These are phyloP conservation scores for Phylloscopus trochilus DNA, from an alignment of 2,113 vertebrate genomes.

Conservation along the genomic window DNA sequence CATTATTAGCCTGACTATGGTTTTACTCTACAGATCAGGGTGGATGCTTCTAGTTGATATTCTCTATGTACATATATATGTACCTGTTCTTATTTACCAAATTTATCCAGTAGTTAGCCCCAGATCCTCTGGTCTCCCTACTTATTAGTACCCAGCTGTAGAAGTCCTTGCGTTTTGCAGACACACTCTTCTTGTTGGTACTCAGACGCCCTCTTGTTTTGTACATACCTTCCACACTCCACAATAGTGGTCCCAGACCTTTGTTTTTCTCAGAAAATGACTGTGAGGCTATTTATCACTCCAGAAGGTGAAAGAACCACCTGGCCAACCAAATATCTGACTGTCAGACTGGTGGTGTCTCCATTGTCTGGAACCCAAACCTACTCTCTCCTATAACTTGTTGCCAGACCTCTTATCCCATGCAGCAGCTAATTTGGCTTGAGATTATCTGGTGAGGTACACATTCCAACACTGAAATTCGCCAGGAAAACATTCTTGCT, in stretches of 20 bases:
- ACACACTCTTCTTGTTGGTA: not conserved
- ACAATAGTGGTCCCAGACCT: not conserved
- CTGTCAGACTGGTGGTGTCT: not conserved
- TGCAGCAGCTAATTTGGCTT: not conserved
- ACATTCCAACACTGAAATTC: not conserved
- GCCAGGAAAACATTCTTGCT: not conserved
- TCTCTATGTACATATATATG: not conserved
- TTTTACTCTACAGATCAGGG: not conserved
- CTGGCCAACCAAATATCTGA: not conserved
- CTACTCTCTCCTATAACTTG: not conserved
- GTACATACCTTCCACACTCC: rapidly evolving
- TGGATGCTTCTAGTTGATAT: not conserved
- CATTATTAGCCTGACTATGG: not conserved
- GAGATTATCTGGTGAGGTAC: not conserved
- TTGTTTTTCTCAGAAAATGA: not conserved
- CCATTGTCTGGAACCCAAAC: not conserved
- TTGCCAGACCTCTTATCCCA: not conserved
- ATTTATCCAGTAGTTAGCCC: not conserved
- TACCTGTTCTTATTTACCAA: not conserved
- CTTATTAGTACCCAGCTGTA: not conserved
- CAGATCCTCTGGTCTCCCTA: not conserved
- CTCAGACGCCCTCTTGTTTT: not conserved
- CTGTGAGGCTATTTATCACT: not conserved
- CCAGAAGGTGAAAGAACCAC: not conserved
- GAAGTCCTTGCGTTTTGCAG: not conserved